Evolutionary conservation across 2,797 vertebrate species (phyloP).

Genomic region (Platalea minor): DNA sequence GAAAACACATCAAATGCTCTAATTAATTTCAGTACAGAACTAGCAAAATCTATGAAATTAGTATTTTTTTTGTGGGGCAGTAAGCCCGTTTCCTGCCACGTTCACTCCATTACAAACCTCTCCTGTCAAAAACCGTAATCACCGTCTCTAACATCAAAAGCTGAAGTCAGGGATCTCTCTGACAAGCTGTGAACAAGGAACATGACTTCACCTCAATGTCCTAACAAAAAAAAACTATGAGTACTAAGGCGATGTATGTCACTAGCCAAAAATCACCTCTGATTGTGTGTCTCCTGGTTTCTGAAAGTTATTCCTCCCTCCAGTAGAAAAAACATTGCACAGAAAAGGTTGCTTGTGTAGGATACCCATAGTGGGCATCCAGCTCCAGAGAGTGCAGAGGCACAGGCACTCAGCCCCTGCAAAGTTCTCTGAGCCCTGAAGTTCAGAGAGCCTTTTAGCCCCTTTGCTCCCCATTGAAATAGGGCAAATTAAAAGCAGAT

Average conservation of each 20-base stretch:
- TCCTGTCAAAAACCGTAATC: background rate
- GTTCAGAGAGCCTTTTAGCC: background rate
- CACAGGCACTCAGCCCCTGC: background rate
- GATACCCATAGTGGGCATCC: background rate
- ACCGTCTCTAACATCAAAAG: background rate
- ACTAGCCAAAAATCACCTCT: background rate
- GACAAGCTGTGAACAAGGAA: background rate
- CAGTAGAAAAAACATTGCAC: background rate
- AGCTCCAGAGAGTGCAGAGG: background rate
- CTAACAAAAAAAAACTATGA: background rate
- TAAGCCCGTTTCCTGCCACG: background rate
- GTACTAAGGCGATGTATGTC: background rate
- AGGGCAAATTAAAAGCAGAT: background rate
- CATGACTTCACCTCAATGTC: background rate
- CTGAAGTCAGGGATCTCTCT: background rate
- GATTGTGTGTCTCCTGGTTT: background rate
- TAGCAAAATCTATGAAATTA: background rate
- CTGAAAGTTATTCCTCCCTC: background rate
- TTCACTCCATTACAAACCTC: background rate
- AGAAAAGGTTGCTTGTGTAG: background rate
- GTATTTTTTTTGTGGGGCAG: background rate
- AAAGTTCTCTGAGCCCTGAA: background rate
- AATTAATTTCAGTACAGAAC: background rate
- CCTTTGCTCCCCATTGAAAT: background rate
- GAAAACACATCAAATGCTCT: background rate